Evolutionary conservation across 2,113 vertebrate species (phyloP).

Genomic region (Corydoras sp.): DNA sequence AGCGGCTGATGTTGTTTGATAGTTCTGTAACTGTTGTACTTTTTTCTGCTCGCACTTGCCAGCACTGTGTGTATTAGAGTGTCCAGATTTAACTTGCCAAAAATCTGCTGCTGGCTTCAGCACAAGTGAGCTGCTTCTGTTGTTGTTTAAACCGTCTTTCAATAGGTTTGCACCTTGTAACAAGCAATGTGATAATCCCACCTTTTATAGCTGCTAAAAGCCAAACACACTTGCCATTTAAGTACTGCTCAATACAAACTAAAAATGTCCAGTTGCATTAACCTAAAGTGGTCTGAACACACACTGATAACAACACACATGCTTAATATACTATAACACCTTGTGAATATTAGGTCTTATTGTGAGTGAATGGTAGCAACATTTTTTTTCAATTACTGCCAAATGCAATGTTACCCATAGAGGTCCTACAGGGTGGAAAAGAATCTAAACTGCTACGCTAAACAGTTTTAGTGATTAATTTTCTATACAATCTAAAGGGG

Average conservation of each 20-base stretch:
- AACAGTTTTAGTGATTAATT: too few relatives aligned
- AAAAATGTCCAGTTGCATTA: conserved; percentile 36
- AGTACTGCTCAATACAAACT: conserved; percentile 41
- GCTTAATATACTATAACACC: too few relatives aligned
- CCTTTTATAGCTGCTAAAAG: conserved; percentile 64
- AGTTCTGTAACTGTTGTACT: background rate
- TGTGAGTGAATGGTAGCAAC: too few relatives aligned
- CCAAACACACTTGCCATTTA: conserved; percentile 48
- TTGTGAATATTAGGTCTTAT: too few relatives aligned
- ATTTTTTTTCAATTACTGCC: too few relatives aligned
- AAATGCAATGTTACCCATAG: too few relatives aligned
- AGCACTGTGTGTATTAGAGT: conserved; percentile 5
- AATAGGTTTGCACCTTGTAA: conserved; percentile 57
- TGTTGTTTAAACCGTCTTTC: conserved; percentile 54
- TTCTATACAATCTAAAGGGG: too few relatives aligned
- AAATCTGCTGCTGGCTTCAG: conserved; percentile 60
- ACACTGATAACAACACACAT: background rate
- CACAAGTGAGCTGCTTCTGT: conserved; percentile 50
- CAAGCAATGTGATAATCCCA: conserved; percentile 66
- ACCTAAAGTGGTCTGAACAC: conserved; percentile 14
- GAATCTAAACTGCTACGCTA: too few relatives aligned
- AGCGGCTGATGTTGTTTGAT: conserved; percentile 9
- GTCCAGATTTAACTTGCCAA: conserved; percentile 52
- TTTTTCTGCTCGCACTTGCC: conserved; percentile 9
- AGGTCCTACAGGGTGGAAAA: too few relatives aligned